Conservation (phyloP, 1,140 invertebrate species). For the Amphibalanus amphitrite region DNA sequence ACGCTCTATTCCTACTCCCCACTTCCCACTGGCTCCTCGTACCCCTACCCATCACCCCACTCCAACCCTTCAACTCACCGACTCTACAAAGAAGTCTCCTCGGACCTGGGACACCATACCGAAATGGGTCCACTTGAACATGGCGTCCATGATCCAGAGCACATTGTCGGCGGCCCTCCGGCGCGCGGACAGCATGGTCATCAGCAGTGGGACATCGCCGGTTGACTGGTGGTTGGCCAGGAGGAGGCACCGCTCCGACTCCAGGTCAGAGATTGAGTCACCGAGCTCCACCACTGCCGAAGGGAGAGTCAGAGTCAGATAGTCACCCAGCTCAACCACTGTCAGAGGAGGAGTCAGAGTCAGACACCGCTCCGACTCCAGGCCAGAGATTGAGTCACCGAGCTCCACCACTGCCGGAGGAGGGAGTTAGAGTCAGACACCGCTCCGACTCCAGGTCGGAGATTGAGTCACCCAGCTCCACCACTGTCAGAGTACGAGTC, state of each 20-base stretch:
- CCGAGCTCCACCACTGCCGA: neutral
- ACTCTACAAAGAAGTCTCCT: constrained; percentile 86
- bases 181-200: constrained; percentile 66
- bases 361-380: no score
- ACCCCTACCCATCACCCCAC: no score
- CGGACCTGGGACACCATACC: constrained; percentile 77
- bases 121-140: constrained; percentile 93
- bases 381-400: no score
- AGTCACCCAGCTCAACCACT: no score
- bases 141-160: constrained; percentile 92
- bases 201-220: constrained; percentile 81
- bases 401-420: neutral
- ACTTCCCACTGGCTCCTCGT: no score
- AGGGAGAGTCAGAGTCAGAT: no score
- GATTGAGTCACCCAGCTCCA: constrained; percentile 2
- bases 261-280: no score
- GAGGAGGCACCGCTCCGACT: constrained; percentile 36
- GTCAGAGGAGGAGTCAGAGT: no score
- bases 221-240: constrained; percentile 92
- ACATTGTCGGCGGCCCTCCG: constrained; percentile 55
- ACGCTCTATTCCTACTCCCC: no score
- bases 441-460: no score
- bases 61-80: constrained; percentile 38
- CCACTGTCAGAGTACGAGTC: no score
- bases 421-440: no score